Conservation (phyloP, 2,888 invertebrate genomes). For the Acrobasis consociella region DNA sequence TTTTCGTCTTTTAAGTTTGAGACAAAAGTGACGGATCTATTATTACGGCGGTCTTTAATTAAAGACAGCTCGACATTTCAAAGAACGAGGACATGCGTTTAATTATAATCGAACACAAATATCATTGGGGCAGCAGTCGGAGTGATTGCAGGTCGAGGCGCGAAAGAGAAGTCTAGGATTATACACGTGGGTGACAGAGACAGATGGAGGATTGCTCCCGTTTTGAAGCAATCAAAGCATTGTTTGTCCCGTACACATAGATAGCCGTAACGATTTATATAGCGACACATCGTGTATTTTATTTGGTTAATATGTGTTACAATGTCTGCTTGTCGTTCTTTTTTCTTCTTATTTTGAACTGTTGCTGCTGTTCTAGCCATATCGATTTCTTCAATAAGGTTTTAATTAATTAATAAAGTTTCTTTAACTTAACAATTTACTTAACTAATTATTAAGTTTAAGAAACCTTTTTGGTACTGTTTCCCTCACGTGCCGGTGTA, state of each 20-base stretch:
- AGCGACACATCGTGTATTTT: slow-evolving; percentile 4
- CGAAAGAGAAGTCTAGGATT: slow-evolving; percentile 50
- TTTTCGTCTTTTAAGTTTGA: slow-evolving; percentile 40
- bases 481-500: too few species aligned
- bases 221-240: slow-evolving; percentile 69
- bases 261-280: slow-evolving; percentile 41
- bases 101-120: slow-evolving; percentile 80
- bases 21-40: slow-evolving; percentile 65
- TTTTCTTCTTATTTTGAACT: too few species aligned
- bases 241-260: slow-evolving; percentile 59
- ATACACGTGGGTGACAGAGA: slow-evolving; percentile 60
- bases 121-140: slow-evolving; percentile 77
- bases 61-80: slow-evolving; percentile 81
- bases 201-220: slow-evolving; percentile 70
- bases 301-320: not conserved
- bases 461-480: too few species aligned
- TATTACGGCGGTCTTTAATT: slow-evolving; percentile 72
- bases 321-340: not conserved
- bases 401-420: too few species aligned
- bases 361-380: not conserved
- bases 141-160: slow-evolving; percentile 64
- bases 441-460: too few species aligned
- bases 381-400: too few species aligned
- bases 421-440: too few species aligned
- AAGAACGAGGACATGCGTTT: slow-evolving; percentile 79